These are phyloP conservation scores for Keiferia lycopersicella DNA, from an alignment of 2,888 invertebrate species.

Conservation along the genomic window DNA sequence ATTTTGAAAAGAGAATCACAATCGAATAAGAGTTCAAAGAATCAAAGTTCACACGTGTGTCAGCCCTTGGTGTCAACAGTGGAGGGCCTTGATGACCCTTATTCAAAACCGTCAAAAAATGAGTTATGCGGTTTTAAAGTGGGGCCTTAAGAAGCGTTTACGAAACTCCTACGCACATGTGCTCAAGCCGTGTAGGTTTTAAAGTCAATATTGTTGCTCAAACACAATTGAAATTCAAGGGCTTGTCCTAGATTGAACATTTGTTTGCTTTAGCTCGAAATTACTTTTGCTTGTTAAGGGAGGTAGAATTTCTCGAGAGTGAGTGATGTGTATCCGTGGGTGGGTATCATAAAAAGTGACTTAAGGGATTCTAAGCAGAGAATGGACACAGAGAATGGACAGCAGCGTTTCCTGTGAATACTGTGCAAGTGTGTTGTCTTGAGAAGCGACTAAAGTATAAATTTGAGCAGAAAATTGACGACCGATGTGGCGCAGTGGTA, in stretches of 20 bases:
- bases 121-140: constrained; percentile 16
- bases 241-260: constrained; percentile 52
- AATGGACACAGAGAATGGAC: too few species aligned
- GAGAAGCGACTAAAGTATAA: too few species aligned
- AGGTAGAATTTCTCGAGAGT: constrained; percentile 26
- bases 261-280: constrained; percentile 49
- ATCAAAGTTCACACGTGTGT: constrained; percentile 72
- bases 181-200: constrained; percentile 43
- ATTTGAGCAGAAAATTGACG: too few species aligned
- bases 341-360: too few species aligned
- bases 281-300: constrained; percentile 48
- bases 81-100: constrained; percentile 38
- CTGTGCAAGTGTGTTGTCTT: too few species aligned
- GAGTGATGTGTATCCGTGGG: too few species aligned
- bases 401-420: too few species aligned
- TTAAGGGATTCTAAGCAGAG: too few species aligned
- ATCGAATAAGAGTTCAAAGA: constrained; percentile 49
- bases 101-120: background rate
- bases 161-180: constrained; percentile 46
- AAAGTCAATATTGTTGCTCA: constrained; percentile 35
- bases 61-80: constrained; percentile 57
- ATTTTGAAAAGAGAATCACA: constrained; percentile 50
- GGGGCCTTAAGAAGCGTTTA: constrained; percentile 18
- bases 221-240: constrained; percentile 62
- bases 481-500: too few species aligned